Conservation (phyloP, 2,888 invertebrate genomes). For the Craniophora ligustri region DNA sequence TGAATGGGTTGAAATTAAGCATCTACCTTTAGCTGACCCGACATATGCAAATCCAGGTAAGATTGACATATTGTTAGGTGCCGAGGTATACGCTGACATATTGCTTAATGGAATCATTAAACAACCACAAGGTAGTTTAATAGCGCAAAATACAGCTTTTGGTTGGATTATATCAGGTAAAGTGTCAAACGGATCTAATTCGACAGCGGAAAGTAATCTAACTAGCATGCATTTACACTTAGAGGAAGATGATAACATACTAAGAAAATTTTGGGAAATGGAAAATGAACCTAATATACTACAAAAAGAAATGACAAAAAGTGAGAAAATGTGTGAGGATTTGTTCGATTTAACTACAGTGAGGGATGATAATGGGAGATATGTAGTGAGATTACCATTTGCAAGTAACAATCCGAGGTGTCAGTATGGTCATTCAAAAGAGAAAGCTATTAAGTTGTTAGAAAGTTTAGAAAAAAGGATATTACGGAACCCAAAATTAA, state of each 20-base stretch:
- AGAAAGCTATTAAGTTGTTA: no score
- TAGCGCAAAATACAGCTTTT: neutral
- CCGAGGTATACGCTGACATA: neutral
- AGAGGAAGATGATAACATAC: neutral
- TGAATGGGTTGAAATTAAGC: no score
- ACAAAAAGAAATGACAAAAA: neutral
- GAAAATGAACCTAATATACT: no score
- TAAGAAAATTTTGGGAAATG: no score
- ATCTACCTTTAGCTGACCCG: conserved; percentile 3
- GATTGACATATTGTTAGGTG: conserved; percentile 7
- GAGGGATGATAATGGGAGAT: neutral
- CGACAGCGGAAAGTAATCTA: neutral
- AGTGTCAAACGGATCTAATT: neutral
- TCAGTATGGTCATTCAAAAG: no score
- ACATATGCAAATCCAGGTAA: conserved; percentile 1
- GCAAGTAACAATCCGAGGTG: no score
- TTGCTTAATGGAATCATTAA: neutral
- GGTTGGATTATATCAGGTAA: neutral
- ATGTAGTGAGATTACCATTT: no score
- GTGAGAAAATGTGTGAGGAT: neutral
- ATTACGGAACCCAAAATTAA: neutral
- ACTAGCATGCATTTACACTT: neutral
- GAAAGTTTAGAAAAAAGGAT: no score
- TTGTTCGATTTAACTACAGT: neutral
- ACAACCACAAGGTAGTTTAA: neutral